Base-by-base conservation (phyloP, 37 sponge, comb jelly and placozoan species). In the Ephydatia muelleri region DNA sequence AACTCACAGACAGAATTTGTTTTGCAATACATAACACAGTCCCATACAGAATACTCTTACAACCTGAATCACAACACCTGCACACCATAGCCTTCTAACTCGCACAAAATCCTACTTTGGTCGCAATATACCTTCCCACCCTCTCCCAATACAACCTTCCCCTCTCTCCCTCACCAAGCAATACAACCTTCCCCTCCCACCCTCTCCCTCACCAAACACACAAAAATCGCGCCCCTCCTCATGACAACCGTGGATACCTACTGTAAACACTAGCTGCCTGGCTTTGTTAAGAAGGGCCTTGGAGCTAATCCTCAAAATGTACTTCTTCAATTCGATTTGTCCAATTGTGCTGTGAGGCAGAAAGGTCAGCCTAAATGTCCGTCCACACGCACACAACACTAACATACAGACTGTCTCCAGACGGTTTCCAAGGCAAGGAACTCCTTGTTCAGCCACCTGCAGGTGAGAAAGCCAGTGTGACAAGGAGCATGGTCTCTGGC, bases 361-460 rank as follows among this genome's bases (percentile, higher is more conserved):
- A 29, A 68, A 29, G 29, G 6, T 13, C 29, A 14, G 72, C 29
- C 12, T 71, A 6, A 6, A 30, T 69, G 5, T 30, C 5, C 9
- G 5, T 11, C 72, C 14, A 34, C 72, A 30, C 72, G 25, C 32
- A 26, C 13, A 6, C 1, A 6, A 16, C 14, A 5, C 72, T 13
- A 11, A 70, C 91, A 32, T 72, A 91, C 91, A 36, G 81, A 34
- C 83, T 79, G 78, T 38, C 82, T 43, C 72, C 78, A 71, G 80
- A 80, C 27, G 84, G 70, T 72, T n/a, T 96, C 96, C 38, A 96
- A 81, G 13, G 49, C 12, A 34, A 76, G 78, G 83, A 96, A 96
- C 83, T 96, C 94, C 88, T 83, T 93, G 38, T 86, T 77, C 23
- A 96, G 76, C 96, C 96, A 96, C 38, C 95, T 94, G 57, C 68